These are phyloP conservation scores for Tribolium castaneum DNA, from an alignment of 1,140 invertebrate genomes.

Conservation along the genomic window DNA sequence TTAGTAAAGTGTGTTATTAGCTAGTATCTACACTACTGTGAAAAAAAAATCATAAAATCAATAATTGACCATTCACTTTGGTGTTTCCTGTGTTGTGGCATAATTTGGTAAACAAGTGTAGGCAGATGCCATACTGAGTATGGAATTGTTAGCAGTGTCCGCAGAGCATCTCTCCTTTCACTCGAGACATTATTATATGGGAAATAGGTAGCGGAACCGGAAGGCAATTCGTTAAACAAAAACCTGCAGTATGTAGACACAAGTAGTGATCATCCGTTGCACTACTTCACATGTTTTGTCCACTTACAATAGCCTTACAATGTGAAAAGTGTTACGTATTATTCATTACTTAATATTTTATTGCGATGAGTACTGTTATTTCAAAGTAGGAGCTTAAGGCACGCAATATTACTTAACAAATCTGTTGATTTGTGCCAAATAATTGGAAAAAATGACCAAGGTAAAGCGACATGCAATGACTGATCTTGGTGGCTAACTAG, in stretches of 20 bases:
- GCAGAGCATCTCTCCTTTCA: conserved; percentile 15
- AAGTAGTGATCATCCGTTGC: background rate
- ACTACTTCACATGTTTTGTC: background rate
- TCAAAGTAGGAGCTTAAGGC: background rate
- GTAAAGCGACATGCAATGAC: background rate
- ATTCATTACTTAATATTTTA: conserved; percentile 15
- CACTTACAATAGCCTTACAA: background rate
- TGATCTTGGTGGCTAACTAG: conserved; percentile 15
- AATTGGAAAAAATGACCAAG: background rate
- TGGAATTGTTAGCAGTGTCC: background rate
- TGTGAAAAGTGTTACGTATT: conserved; percentile 14
- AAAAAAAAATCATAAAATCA: background rate
- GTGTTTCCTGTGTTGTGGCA: background rate
- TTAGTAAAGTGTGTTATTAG: no score
- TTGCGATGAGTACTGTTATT: conserved; percentile 1
- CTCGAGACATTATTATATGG: background rate
- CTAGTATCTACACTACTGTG: no score
- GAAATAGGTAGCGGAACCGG: conserved; percentile 23
- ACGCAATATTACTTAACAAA: conserved; percentile 15
- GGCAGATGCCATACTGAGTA: background rate
- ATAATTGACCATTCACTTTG: background rate
- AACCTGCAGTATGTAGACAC: background rate
- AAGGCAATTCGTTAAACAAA: background rate
- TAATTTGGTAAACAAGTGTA: background rate
- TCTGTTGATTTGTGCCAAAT: background rate